These are phyloP conservation scores for Notospermus geniculatus DNA, from an alignment of 1,140 invertebrate species.

Conservation along the genomic window DNA sequence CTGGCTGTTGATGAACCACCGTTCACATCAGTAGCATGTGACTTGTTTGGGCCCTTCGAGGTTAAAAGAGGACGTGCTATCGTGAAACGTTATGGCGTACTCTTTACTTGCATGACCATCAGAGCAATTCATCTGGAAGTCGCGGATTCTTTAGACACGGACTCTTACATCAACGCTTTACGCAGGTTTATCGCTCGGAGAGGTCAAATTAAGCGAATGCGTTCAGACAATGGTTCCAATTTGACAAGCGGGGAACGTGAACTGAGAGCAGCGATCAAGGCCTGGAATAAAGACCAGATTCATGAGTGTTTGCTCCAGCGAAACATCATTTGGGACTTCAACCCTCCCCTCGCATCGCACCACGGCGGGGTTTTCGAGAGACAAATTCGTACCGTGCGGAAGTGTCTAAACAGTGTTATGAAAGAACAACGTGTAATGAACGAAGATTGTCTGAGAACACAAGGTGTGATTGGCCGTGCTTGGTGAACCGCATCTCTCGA, in stretches of 20 bases:
- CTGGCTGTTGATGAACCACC: slow-evolving; percentile 21
- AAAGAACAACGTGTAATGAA: too few species aligned
- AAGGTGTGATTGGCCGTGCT: too few species aligned
- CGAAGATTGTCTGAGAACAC: too few species aligned
- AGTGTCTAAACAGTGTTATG: too few species aligned
- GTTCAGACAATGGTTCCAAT: slow-evolving; percentile 19
- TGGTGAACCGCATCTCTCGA: too few species aligned
- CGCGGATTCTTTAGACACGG: slow-evolving; percentile 17
- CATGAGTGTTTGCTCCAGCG: too few species aligned
- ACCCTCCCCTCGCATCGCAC: slow-evolving; percentile 5
- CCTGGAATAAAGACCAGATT: too few species aligned
- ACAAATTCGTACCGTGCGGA: slow-evolving; percentile 17
- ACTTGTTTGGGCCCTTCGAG: slow-evolving; percentile 36
- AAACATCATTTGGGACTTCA: slow-evolving; percentile 10
- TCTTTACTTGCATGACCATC: slow-evolving; percentile 30
- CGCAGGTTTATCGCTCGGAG: slow-evolving; percentile 24
- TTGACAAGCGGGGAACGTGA: too few species aligned
- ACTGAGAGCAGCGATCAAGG: too few species aligned
- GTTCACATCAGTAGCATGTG: slow-evolving; percentile 33
- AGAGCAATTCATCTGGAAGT: slow-evolving; percentile 33
- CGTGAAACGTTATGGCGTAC: slow-evolving; percentile 31
- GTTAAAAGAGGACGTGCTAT: slow-evolving; percentile 19
- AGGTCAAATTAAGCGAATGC: slow-evolving; percentile 9
- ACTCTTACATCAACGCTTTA: slow-evolving; percentile 24
- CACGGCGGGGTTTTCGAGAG: too few species aligned